Base-by-base conservation (phyloP, 2,888 invertebrate species). In the Blomia tropicalis region DNA sequence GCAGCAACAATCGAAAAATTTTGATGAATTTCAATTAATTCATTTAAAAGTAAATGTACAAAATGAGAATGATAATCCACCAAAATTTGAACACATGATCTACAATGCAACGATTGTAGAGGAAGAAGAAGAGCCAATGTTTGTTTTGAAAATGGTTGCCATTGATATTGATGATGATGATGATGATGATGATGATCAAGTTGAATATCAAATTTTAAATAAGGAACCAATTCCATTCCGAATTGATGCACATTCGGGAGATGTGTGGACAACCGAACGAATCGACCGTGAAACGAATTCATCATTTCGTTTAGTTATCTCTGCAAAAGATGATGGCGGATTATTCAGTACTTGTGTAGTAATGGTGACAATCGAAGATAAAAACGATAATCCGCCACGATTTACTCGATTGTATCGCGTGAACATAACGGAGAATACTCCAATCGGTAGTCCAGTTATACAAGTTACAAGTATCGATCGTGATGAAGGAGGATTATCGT, bases 361-460 rank as follows among this genome's bases (percentile, higher is more conserved):
- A 1, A 74, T 87, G 22, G 80, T 95, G 0, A 83, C 82, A 0
- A 83, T 95, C 7, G 60, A 87, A 70, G 77, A 77, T 67, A 91
- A 90, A 74, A 95, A 95, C 75, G 93, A 95, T 73, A 91, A 93
- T 73, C 89, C 91, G 4, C 93, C 93, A 0, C 79, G 87, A 67
- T 92, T 95, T 72, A 87, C 89, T 0, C 76, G 91, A 58, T 76
- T 91, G 1, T 93, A 91, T 72, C 89, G 88, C 71, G 87, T 90
- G 0, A 91, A 90, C 72, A 90, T 95, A 0, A 91, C 92, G 0
- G 95, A 95, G 77, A 92, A 93, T 74, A 84, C 89, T 0, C 87
- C 89, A 70, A 81, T 90, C 53, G 90, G 87, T 2, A 85, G 89
- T 1, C 91, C 91, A 75, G 89, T 95, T 0, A 87, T 93, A 66